phyloP scores from a whole-genome alignment of 2,113 vertebrate species.

The Bambusicola thoracicus region DNA sequence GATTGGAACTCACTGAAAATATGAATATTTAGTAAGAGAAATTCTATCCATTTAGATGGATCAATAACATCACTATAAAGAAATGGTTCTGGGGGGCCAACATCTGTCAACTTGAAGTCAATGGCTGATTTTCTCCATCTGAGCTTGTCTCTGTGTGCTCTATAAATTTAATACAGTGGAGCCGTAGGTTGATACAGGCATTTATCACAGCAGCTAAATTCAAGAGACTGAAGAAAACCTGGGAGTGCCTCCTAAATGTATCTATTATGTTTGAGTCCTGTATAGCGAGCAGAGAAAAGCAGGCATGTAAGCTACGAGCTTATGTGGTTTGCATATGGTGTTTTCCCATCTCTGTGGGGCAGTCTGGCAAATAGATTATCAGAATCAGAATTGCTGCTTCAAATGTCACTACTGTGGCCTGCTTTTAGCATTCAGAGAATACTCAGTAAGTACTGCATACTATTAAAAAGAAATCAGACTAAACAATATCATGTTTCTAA shows the following conservation, averaged over 20 bases:
- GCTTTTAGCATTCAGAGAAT: not conserved
- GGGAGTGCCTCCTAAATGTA: not conserved
- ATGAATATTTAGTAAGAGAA: not conserved
- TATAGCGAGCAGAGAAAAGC: not conserved
- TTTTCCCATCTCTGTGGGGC: not conserved
- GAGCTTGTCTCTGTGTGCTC: not conserved
- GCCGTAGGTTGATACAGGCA: not conserved
- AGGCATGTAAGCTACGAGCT: not conserved
- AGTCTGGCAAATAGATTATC: not conserved
- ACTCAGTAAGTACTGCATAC: not conserved
- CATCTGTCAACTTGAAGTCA: not conserved
- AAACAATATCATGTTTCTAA: not conserved
- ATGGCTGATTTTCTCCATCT: not conserved
- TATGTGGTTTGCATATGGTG: not conserved
- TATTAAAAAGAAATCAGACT: not conserved
- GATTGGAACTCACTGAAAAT: not conserved
- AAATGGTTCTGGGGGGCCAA: not conserved
- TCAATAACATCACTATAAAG: not conserved
- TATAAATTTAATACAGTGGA: not conserved
- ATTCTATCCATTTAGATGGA: not conserved
- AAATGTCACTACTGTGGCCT: not conserved
- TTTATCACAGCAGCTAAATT: not conserved
- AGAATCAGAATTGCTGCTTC: not conserved
- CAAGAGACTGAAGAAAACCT: not conserved
- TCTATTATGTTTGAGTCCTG: accelerated